phyloP scores from a whole-genome alignment of 2,888 invertebrate genomes.

The Helicoverpa assulta region DNA sequence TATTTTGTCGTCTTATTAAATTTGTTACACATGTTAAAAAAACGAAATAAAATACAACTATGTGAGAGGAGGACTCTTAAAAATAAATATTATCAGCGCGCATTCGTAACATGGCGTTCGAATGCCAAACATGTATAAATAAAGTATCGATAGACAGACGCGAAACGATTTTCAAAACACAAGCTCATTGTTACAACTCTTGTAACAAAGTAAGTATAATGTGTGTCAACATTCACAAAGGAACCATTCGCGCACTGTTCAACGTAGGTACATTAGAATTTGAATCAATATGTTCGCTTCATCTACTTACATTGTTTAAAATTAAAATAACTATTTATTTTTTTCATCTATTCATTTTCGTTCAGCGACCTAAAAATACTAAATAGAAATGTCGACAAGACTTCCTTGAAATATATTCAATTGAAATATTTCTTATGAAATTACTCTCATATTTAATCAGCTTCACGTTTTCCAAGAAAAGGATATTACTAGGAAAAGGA shows the following conservation, averaged over 20 bases:
- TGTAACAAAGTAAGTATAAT: conserved; percentile 64
- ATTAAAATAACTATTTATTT: background rate
- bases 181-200: conserved; percentile 67
- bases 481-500: conserved; percentile 15
- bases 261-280: conserved; percentile 34
- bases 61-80: conserved; percentile 30
- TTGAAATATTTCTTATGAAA: background rate
- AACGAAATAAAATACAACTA: conserved; percentile 18
- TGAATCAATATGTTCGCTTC: conserved; percentile 38
- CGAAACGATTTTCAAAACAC: conserved; percentile 71
- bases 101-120: conserved; percentile 59
- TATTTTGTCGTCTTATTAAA: too few species aligned
- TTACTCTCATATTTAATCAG: background rate
- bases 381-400: too few species aligned
- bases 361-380: too few species aligned
- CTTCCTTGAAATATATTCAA: too few species aligned
- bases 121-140: conserved; percentile 68
- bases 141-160: conserved; percentile 62
- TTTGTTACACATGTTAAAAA: background rate
- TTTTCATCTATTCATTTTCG: too few species aligned
- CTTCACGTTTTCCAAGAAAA: conserved; percentile 7
- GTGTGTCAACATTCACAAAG: conserved; percentile 66
- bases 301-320: conserved; percentile 2
- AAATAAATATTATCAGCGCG: conserved; percentile 58
- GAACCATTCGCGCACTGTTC: conserved; percentile 32